A percentile compares a stretch with the other conserved stretches of the same genome.
These are phyloP conservation scores for Hoplodrina ambigua DNA, from an alignment of 2,888 invertebrate genomes.

Conservation along the genomic window DNA sequence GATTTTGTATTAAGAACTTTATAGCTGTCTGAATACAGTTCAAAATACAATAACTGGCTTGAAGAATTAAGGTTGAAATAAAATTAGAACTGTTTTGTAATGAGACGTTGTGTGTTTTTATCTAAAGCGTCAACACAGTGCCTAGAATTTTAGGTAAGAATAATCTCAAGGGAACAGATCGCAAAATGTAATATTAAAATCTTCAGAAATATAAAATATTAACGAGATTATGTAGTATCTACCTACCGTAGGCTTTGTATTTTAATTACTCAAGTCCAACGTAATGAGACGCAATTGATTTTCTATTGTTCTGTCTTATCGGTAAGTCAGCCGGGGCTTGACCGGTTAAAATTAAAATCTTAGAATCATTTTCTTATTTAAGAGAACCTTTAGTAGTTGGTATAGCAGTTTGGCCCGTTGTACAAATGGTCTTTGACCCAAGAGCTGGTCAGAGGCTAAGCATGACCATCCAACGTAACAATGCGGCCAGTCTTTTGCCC, in stretches of 20 bases:
- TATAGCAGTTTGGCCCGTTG: too few species aligned
- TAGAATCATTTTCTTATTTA: too few species aligned
- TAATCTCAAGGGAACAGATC: slow-evolving; percentile 31
- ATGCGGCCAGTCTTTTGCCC: too few species aligned
- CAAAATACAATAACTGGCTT: neutral
- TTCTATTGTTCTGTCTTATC: too few species aligned
- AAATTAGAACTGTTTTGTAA: neutral
- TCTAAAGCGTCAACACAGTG: slow-evolving; percentile 23
- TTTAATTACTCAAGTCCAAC: too few species aligned
- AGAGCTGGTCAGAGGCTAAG: too few species aligned
- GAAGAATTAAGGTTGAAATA: neutral
- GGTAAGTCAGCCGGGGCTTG: too few species aligned
- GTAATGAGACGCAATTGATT: too few species aligned
- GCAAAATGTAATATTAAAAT: slow-evolving; percentile 38
- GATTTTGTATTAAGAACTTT: neutral
- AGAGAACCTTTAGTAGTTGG: too few species aligned
- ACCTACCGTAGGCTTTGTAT: neutral
- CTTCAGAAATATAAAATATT: slow-evolving; percentile 33
- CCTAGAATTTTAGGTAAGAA: slow-evolving; percentile 14
- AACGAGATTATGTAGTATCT: slow-evolving; percentile 17
- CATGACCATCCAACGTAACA: too few species aligned
- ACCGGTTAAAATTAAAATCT: too few species aligned
- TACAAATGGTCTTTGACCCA: too few species aligned
- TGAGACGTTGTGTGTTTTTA: slow-evolving; percentile 8
- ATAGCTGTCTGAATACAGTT: neutral